Conservation (phyloP, 2,797 vertebrate genomes). For the Arnoldichthys spilopterus region DNA sequence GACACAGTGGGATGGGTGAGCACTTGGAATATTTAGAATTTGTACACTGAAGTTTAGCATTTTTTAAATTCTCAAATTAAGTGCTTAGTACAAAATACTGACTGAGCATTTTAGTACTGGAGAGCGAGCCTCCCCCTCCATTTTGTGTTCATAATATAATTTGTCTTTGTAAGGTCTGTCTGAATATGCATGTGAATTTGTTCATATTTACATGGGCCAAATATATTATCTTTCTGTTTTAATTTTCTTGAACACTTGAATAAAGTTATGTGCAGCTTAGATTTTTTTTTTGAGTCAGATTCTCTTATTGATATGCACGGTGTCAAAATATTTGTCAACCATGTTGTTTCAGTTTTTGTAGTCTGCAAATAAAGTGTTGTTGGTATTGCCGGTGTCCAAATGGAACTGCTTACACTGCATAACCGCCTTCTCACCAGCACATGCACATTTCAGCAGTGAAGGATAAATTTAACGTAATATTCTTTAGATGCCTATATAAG, state of each 20-base stretch:
- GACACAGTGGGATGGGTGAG: not conserved
- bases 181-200: not conserved
- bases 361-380: not conserved
- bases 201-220: not conserved
- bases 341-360: not conserved
- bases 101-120: constrained; percentile 19
- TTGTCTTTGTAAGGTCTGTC: not conserved
- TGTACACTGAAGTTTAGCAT: not conserved
- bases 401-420: not conserved
- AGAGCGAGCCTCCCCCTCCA: constrained; percentile 22
- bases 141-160: not conserved
- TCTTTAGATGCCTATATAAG: too few species aligned
- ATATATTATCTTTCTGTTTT: constrained; percentile 17
- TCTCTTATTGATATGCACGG: not conserved
- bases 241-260: constrained; percentile 21
- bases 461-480: too few species aligned
- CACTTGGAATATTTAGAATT: not conserved
- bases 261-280: constrained; percentile 16
- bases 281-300: not conserved
- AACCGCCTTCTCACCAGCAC: too few species aligned
- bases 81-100: not conserved
- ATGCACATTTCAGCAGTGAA: too few species aligned
- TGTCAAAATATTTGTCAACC: not conserved
- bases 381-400: too few species aligned
- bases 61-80: not conserved